These are phyloP conservation scores for Moxostoma hubbsi DNA, from an alignment of 2,797 vertebrate genomes.

Conservation along the genomic window DNA sequence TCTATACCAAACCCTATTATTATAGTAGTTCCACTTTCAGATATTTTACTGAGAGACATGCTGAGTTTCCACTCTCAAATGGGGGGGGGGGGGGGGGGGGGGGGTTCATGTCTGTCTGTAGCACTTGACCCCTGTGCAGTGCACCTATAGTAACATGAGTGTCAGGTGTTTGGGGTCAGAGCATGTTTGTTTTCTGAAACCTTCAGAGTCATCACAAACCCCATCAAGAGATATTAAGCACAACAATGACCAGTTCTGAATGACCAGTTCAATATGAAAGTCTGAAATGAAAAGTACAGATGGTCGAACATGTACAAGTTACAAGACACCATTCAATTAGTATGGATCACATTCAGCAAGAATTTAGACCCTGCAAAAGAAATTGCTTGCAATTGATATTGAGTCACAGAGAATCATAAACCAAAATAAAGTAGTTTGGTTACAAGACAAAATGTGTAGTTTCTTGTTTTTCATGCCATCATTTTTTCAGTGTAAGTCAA, in stretches of 20 bases:
- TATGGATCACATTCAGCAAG: slow-evolving; percentile 18
- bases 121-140: slow-evolving; percentile 2
- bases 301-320: slow-evolving; percentile 20
- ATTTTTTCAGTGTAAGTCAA: neutral
- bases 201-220: slow-evolving; percentile 7
- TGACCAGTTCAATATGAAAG: neutral
- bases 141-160: slow-evolving; percentile 7
- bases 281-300: slow-evolving; percentile 32
- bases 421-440: too few relatives aligned
- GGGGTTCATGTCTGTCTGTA: slow-evolving; percentile 28
- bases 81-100: slow-evolving; percentile 39
- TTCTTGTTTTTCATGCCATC: neutral
- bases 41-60: neutral
- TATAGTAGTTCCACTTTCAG: neutral
- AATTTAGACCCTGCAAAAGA: neutral
- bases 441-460: too few relatives aligned
- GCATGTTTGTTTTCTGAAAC: slow-evolving; percentile 35
- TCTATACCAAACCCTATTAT: neutral
- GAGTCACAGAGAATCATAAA: neutral
- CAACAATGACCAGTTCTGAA: neutral
- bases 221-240: neutral
- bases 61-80: neutral
- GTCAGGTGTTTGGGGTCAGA: neutral
- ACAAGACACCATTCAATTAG: neutral
- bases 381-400: neutral